Evolutionary conservation across 2,797 vertebrate species (phyloP), one percentile per base, ranked within the genome.

Genomic region (Helicolenus hilgendorfi): DNA sequence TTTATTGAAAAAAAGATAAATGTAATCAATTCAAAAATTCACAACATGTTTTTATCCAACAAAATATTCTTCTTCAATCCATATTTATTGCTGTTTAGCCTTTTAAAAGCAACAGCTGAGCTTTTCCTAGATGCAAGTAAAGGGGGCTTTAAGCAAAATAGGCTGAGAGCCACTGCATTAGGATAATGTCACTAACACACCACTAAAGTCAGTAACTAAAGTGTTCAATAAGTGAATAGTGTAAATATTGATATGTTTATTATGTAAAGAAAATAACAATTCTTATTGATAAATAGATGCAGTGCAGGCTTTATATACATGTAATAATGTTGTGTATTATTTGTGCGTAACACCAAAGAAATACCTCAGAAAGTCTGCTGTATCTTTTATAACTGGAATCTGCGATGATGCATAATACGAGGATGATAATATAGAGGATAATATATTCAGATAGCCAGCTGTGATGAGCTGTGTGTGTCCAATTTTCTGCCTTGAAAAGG

Each of bases 401-500:
- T 81, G 33, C 59, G 49, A 38, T 79, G 11, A 49, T 49, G 45
- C 18, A 62, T 20, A 64, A 24, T 55, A 53, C 7, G 3, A 59
- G 27, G 36, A 35, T 2, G 22, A 59, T 36, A 24, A 38, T 27
- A 56, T 24, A 38, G 38, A 62, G 41, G 11, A 68, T 73, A 29
- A 76, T 62, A 24, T 2, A 69, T 33, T 33, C 22, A 65, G 62
- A 80, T 75, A 38, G 60, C 60, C 59, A 22, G 36, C 67, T 81
- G 55, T 72, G 56, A n/a, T 20, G 2, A 63, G 20, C 31, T 67
- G 11, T 5, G 6, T 67, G 13, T 38, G 22, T 67, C 86, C 45
- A 69, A 69, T 76, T 70, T 63, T 41, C 22, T 67, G 20, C 72
- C 67, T 76, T 75, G 18, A 84, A 82, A 80, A 67, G 20, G 36